A percentile compares a stretch with the other conserved stretches of the same genome.
Evolutionary conservation across 2,113 vertebrate genomes (phyloP).

Genomic region (Casuarius casuarius): DNA sequence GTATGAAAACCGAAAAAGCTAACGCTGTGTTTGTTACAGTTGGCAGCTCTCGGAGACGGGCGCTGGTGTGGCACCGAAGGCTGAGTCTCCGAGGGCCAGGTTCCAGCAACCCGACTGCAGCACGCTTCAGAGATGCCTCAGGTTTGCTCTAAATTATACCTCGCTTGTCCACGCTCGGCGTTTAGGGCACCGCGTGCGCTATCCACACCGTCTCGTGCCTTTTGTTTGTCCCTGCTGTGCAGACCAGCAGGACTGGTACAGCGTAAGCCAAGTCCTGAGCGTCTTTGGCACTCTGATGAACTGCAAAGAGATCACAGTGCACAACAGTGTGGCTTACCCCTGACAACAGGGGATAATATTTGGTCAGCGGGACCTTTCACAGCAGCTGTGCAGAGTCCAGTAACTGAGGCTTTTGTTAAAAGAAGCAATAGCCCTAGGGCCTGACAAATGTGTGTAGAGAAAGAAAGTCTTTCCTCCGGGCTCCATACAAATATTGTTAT

Average conservation of each 20-base stretch:
- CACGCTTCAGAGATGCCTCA: background rate
- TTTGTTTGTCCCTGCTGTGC: background rate
- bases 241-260: background rate
- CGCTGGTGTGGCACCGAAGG: fast-evolving
- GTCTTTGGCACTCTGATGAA: background rate
- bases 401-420: fast-evolving
- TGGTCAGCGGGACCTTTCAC: background rate
- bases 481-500: background rate
- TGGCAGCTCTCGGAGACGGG: background rate
- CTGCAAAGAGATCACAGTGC: background rate
- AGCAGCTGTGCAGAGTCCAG: background rate
- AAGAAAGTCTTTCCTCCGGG: background rate
- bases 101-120: background rate
- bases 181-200: background rate
- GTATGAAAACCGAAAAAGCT: background rate
- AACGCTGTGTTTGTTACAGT: background rate
- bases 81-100: background rate
- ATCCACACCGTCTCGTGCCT: background rate
- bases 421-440: background rate
- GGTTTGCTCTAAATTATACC: background rate
- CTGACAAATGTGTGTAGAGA: background rate
- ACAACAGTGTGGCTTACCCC: background rate
- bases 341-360: background rate
- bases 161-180: background rate
- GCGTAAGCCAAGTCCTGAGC: background rate